phyloP scores from a whole-genome alignment of 37 sponge, comb jelly and placozoan species.

The Oopsacas minuta region DNA sequence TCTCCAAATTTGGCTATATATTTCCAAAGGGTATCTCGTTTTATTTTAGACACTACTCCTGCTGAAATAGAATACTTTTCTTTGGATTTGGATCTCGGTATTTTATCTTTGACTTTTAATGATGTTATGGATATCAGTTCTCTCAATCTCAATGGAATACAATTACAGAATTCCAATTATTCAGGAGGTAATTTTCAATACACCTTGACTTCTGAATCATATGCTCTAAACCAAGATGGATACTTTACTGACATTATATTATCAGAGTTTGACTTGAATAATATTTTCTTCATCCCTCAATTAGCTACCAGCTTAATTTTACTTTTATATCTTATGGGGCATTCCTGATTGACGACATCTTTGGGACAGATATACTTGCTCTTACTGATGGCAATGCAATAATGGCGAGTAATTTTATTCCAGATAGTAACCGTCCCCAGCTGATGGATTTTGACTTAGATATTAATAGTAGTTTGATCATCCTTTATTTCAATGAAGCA shows the following conservation, averaged over 20 bases:
- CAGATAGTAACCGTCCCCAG: conserved; percentile 44
- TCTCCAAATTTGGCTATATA: not conserved
- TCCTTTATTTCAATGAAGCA: conserved; percentile 50
- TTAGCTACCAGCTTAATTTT: conserved; percentile 36
- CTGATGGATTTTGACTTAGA: conserved; percentile 46
- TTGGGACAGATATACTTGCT: conserved; percentile 40
- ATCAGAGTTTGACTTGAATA: conserved; percentile 46
- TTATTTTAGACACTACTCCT: not conserved
- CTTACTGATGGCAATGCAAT: conserved; percentile 25
- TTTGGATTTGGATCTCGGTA: conserved; percentile 18
- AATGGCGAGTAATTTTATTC: conserved; percentile 11
- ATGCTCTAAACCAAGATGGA: conserved; percentile 30
- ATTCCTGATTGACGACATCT: conserved; percentile 56
- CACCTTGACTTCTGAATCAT: not conserved
- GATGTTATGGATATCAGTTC: conserved; percentile 15
- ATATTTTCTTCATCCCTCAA: conserved; percentile 26
- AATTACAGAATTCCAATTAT: not conserved
- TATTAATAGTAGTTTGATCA: conserved; percentile 27
- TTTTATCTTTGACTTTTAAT: conserved; percentile 21
- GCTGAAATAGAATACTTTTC: conserved; percentile 4
- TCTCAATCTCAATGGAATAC: not conserved
- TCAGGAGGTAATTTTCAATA: not conserved
- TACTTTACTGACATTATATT: conserved; percentile 34
- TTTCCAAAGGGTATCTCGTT: not conserved
- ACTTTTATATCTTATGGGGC: conserved; percentile 53